Percentiles rank a stretch among this genome's conserved stretches.
Conservation (phyloP, 2,888 invertebrate genomes). For the Sussaba pulchella region DNA sequence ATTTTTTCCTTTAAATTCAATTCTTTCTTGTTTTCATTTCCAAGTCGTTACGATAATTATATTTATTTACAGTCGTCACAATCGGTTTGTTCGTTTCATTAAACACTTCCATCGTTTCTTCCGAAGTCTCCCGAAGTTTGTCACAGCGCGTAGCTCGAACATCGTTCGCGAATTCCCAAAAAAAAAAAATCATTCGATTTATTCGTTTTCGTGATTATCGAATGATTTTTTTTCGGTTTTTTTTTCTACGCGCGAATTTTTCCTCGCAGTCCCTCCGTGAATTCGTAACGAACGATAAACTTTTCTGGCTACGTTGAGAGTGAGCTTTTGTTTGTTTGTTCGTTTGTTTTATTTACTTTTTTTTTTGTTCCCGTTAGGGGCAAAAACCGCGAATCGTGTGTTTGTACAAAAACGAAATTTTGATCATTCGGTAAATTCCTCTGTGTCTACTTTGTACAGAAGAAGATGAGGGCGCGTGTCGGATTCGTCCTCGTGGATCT, state of each 20-base stretch:
- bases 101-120: background rate
- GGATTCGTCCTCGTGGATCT: slow-evolving; percentile 34
- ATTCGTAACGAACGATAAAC: slow-evolving; percentile 44
- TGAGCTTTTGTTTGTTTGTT: no score
- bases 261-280: slow-evolving; percentile 55
- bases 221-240: background rate
- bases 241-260: background rate
- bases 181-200: slow-evolving; percentile 28
- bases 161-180: slow-evolving; percentile 56
- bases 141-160: background rate
- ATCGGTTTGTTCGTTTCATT: slow-evolving; percentile 28
- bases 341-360: no score
- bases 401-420: slow-evolving; percentile 20
- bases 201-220: background rate
- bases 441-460: background rate
- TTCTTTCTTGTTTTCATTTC: slow-evolving; percentile 13
- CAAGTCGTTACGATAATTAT: slow-evolving; percentile 52
- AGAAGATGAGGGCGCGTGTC: slow-evolving; percentile 14
- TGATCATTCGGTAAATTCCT: background rate
- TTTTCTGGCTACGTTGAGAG: background rate
- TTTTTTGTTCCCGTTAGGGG: no score
- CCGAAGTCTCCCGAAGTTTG: background rate
- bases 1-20: no score
- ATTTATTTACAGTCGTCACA: slow-evolving; percentile 58
- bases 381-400: background rate